Evolutionary conservation across 2,113 vertebrate species (phyloP).

Genomic region (Colaptes auratus): DNA sequence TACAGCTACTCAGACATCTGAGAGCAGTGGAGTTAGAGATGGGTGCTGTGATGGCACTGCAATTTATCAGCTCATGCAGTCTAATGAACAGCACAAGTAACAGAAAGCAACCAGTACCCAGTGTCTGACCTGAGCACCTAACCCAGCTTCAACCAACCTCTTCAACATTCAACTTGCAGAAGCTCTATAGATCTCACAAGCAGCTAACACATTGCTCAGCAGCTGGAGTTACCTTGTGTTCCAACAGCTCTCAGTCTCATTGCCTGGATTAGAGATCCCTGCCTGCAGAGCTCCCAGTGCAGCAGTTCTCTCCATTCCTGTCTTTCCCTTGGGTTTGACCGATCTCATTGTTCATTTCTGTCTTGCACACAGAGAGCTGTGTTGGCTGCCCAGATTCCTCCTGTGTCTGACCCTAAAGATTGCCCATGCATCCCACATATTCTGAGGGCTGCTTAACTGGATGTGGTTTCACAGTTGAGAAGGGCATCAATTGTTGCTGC

Average conservation of each 20-base stretch:
- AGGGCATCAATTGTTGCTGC: background rate
- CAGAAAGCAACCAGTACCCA: background rate
- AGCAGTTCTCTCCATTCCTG: background rate
- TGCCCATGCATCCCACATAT: background rate
- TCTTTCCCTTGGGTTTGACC: background rate
- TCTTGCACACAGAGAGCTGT: background rate
- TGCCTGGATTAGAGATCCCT: background rate
- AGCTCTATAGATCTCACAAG: background rate
- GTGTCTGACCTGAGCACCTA: background rate
- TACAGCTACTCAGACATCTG: background rate
- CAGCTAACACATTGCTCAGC: background rate
- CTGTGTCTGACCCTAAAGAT: background rate
- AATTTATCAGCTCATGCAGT: background rate
- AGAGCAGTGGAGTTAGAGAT: background rate
- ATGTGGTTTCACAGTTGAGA: background rate
- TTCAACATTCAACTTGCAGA: background rate
- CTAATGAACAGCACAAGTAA: background rate
- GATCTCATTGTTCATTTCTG: background rate
- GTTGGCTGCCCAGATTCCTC: background rate
- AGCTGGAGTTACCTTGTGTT: background rate
- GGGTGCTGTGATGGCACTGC: background rate
- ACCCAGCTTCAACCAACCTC: background rate
- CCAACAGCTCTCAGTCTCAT: background rate
- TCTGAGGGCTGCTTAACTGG: background rate
- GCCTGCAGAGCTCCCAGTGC: background rate